phyloP scores from a whole-genome alignment of 2,797 vertebrate genomes.

The Ibycter americanus region DNA sequence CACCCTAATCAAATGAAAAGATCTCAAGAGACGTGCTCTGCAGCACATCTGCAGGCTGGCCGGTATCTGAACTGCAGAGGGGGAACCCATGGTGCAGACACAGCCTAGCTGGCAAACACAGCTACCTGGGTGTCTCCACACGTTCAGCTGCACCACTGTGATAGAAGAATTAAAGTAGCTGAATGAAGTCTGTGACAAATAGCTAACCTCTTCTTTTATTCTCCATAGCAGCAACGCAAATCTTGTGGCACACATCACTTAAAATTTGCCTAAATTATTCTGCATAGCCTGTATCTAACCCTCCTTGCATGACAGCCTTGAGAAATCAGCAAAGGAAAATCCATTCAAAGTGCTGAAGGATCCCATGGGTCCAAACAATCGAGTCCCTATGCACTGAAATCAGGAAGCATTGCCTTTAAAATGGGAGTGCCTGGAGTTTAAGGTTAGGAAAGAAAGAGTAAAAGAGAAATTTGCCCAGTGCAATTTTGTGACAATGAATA shows the following conservation, averaged over 20 bases:
- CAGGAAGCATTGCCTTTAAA: neutral
- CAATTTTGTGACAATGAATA: neutral
- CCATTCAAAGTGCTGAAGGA: neutral
- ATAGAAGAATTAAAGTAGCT: neutral
- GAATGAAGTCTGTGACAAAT: neutral
- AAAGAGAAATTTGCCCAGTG: neutral
- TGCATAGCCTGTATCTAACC: neutral
- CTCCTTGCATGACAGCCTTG: neutral
- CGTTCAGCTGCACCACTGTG: neutral
- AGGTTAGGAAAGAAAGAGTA: neutral
- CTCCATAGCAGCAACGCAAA: neutral
- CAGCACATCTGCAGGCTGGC: neutral
- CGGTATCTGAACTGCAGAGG: neutral
- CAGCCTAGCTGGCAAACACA: rapidly evolving
- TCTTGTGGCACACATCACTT: neutral
- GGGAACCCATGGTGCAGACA: neutral
- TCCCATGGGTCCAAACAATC: neutral
- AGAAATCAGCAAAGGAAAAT: neutral
- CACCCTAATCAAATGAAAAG: neutral
- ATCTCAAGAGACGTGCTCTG: neutral
- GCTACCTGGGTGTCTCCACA: too few species aligned
- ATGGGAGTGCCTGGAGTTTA: neutral
- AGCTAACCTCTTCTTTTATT: neutral
- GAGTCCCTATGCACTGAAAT: neutral
- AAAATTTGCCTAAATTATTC: neutral